Evolutionary conservation across 2,797 vertebrate genomes (phyloP), one percentile per base, ranked within the genome.

Genomic region (Furcifer pardalis): DNA sequence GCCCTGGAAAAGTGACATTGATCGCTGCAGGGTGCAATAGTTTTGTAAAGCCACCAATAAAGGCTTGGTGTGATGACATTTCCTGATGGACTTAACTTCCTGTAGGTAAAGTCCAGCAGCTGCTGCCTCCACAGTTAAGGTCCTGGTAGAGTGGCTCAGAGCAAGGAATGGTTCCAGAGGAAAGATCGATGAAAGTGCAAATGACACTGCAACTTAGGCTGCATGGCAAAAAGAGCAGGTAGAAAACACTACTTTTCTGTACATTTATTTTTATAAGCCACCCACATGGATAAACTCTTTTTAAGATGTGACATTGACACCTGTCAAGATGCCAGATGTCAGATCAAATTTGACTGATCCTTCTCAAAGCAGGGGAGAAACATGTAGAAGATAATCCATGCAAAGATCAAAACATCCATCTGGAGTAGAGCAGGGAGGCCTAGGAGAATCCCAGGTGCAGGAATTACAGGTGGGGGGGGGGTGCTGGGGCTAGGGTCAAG

Each of bases 331-430:
- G 86, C 88, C 91, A 93, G 88, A 92, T 84, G 86, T 89, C 92
- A 94, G 89, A 90, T 92, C 85, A 92, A 94, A 93, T 90, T 89
- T 73, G 78, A 87, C 89, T 93, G 91, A 91, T 95, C 94, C 93
- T 90, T 74, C 88, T 83, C 77, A 88, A 93, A 92, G 91, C 89
- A 91, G 90, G 87, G 89, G 88, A 1, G 1, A 75, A 91, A 87
- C 56, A 59, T 84, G 88, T 44, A 0, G 37, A 88, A 86, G 92
- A 90, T 91, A 91, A 73, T 80, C 82, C 88, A 92, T 91, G 84
- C 44, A 12, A 91, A 95, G 94, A 96, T 96, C 91, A 96, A 96
- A 79, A 95, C 90, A 89, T 84, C 79, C 95, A 96, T 92, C 94
- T 86, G 93, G n/a, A 77, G 72, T 71, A 62, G 44, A 56, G 85